Conservation (phyloP, 2,797 vertebrate species). For the Chromobotia macracanthus region DNA sequence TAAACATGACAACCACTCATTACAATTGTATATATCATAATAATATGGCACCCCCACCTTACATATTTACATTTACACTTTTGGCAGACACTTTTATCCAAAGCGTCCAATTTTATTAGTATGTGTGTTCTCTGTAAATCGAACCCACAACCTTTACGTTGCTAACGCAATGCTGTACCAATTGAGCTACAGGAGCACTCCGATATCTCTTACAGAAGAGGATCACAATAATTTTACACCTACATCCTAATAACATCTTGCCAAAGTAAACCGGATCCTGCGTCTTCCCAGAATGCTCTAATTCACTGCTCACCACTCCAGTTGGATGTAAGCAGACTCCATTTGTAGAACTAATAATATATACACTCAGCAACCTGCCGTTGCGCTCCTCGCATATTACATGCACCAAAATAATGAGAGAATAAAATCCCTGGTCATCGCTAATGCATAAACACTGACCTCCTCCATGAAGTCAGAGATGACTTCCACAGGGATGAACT, state of each 20-base stretch:
- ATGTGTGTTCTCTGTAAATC: too few species aligned
- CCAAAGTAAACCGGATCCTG: not conserved
- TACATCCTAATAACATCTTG: not conserved
- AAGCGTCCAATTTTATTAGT: too few species aligned
- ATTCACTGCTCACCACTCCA: constrained; percentile 9
- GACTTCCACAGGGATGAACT: not conserved
- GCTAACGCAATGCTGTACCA: too few species aligned
- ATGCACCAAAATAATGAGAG: constrained; percentile 10
- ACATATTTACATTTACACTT: too few species aligned
- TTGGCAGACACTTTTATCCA: too few species aligned
- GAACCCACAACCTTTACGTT: too few species aligned
- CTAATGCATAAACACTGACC: constrained; percentile 47
- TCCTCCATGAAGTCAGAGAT: not conserved
- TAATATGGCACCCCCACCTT: too few species aligned
- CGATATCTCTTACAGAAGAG: not conserved
- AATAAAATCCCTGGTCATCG: constrained; percentile 21
- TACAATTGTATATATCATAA: too few species aligned
- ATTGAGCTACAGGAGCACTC: too few species aligned
- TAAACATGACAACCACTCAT: too few species aligned
- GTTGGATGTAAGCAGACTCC: constrained; percentile 15
- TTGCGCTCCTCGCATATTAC: constrained; percentile 8
- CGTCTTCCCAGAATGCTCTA: not conserved
- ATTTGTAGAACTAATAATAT: constrained; percentile 38
- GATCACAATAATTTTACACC: not conserved
- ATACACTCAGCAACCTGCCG: not conserved